These are phyloP conservation scores for Saccostrea cuccullata DNA, from an alignment of 1,140 invertebrate species.

Conservation along the genomic window DNA sequence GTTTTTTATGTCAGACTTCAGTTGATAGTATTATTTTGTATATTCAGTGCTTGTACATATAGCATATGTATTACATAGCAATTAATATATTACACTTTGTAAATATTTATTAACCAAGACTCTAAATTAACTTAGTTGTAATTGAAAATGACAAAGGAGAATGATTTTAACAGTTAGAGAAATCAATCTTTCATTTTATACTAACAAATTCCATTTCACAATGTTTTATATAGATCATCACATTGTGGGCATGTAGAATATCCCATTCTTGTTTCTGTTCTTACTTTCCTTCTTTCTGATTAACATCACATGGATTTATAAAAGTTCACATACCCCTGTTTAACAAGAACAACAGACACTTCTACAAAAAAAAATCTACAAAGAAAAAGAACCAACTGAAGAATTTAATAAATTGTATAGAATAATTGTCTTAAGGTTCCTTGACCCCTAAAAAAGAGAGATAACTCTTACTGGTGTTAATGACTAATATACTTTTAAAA, in stretches of 20 bases:
- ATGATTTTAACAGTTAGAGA: background rate
- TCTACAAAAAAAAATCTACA: conserved; percentile 20
- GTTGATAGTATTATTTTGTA: background rate
- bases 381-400: background rate
- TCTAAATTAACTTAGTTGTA: background rate
- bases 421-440: too few species aligned
- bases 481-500: too few species aligned
- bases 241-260: background rate
- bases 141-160: background rate
- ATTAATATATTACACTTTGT: background rate
- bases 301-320: background rate
- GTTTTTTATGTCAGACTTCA: background rate
- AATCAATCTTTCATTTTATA: background rate
- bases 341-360: conserved; percentile 28
- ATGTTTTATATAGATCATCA: background rate
- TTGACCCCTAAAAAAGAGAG: too few species aligned
- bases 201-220: background rate
- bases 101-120: conserved; percentile 4
- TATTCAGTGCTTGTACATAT: background rate
- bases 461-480: too few species aligned
- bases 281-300: conserved; percentile 1
- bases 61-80: background rate
- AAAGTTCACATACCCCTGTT: background rate
- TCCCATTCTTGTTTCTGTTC: background rate
- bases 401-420: too few species aligned